A percentile compares a stretch with the other conserved stretches of the same genome.
Conservation (phyloP, 2,113 vertebrate species). For the Origma solitaria region DNA sequence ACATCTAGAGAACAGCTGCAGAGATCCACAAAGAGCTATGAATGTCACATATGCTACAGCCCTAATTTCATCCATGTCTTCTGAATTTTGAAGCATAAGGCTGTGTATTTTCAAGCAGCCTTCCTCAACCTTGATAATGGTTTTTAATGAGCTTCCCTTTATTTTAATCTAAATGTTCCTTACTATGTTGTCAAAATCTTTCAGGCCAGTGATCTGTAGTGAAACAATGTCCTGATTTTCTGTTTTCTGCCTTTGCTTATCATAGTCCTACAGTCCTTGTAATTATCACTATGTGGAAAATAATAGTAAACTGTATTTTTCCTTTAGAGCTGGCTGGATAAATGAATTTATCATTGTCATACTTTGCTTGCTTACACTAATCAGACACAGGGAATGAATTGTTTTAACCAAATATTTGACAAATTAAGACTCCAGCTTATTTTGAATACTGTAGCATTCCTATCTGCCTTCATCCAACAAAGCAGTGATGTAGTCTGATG, state of each 20-base stretch:
- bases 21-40: not conserved
- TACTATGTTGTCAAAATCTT: not conserved
- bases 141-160: not conserved
- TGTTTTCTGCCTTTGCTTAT: not conserved
- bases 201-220: not conserved
- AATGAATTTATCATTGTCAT: not conserved
- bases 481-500: not conserved
- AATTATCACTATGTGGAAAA: not conserved
- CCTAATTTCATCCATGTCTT: not conserved
- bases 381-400: not conserved
- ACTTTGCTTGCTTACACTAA: not conserved
- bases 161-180: not conserved
- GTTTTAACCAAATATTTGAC: not conserved
- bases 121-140: not conserved
- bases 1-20: not conserved
- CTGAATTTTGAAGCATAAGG: not conserved
- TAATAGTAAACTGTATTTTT: not conserved
- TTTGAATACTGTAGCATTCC: not conserved
- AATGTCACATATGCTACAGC: not conserved
- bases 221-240: not conserved
- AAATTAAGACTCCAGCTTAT: not conserved
- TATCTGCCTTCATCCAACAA: not conserved
- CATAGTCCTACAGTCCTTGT: not conserved
- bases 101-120: not conserved
- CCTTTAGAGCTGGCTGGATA: not conserved